Base-by-base conservation (phyloP, 2,797 vertebrate species). In the Diceros bicornis region DNA sequence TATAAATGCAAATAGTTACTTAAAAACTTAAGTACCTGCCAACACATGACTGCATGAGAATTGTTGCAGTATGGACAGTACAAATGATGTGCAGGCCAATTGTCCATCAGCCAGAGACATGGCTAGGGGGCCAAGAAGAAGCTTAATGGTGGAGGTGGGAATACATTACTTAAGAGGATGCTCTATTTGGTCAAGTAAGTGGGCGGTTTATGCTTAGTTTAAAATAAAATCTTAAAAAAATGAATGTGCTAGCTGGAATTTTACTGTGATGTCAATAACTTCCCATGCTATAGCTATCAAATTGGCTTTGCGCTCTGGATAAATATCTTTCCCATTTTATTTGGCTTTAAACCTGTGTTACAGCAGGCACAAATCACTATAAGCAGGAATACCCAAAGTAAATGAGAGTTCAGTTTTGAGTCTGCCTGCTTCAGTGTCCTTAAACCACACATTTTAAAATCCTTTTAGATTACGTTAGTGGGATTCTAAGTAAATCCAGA, bases 251-350 rank as follows among this genome's bases (percentile, higher is more conserved):
- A 57, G 78, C 81, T 97, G 66, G 50, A 57, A 52, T 61, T 97
- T 97, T 95, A 96, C 85, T 83, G 32, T 66, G 25, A 27, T 95
- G 7, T 94, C 68, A 89, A 82, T 97, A 97, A 89, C 72, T 94
- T 96, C 21, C 50, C 62, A 78, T 71, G 88, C 41, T 50, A 13
- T 55, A 64, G 55, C 64, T 96, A 82, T 93, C 86, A 93, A 93
- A 85, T 88, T 93, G 93, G 79, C 79, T 97, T 96, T 97, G 77
- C 55, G 71, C 82, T 93, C 59, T 92, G 61, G 71, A 90, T 95
- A 96, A 97, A 94, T 93, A 93, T 94, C 89, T 82, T 85, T 66
- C 66, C 50, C 66, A 52, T 78, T 96, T 97, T 96, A 96, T 98
- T 92, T 92, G 96, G 59, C 50, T 97, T 97, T 96, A 97, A 97